Base-by-base conservation (phyloP, 2,113 vertebrate genomes). In the Elephantulus edwardii region DNA sequence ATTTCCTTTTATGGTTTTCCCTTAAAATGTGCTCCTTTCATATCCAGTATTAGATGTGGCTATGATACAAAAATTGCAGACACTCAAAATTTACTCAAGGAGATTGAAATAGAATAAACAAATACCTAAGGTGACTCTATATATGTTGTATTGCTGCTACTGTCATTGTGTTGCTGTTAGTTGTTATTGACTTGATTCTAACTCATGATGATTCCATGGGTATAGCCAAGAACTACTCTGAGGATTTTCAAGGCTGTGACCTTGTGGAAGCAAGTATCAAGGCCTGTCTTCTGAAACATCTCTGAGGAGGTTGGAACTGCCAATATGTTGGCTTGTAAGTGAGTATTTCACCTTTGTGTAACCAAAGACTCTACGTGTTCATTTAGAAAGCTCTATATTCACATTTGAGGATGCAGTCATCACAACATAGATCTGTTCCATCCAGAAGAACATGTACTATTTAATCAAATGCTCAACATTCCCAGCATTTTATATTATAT, bases 31-130 rank as follows among this genome's bases (percentile, higher is more conserved):
- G 20, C 38, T 72, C 44, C 44, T 68, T 26, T 9, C 12, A 40
- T 38, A 72, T 70, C 60, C 5, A 83, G 52, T 10, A 33, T 28
- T 22, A 50, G 12, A 38, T 14, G 42, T 62, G 80, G 28, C 30
- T n/a, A 24, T 44, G 78, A 16, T 82, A 8, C 56, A 54, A 68
- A 77, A 94, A 94, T 64, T 38, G 8, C n/a, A 84, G 84, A 17
- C 44, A 78, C 50, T 14, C 22, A 66, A 72, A 84, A 72, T 14
- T 70, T 38, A 81, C 42, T 46, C 54, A 52, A 87, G 40, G 35
- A 72, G 6, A 77, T 0, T n/a, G 80, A 28, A 28, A 10, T 17
- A 90, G 22, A 20, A 7, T 33, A 66, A 22, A 35, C 44, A 28
- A 40, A 40, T 12, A 70, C 3, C 30, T 35, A 35, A 71, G 28